Evolutionary conservation across 1,140 invertebrate species (phyloP), one percentile per base, ranked within the genome.

Genomic region (Pomacea maculata): DNA sequence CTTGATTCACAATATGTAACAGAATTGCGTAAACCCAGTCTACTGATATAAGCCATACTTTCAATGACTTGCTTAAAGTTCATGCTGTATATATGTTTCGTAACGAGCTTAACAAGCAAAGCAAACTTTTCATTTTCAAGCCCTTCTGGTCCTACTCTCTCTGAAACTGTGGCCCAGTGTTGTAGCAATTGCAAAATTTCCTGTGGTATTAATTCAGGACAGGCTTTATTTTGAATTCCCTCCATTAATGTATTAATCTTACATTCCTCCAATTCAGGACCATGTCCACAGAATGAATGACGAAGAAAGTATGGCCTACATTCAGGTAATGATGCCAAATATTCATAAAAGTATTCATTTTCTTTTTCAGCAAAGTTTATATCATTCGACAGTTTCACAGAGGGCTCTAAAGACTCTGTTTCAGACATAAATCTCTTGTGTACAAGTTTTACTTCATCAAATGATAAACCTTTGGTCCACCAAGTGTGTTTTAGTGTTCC

Each of bases 321-420:
- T 15, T 57, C 77, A 55, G 17, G 17, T 25, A 25, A 29, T 7
- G 65, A 70, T 78, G 67, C n/a, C 67, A 78, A 57, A 64, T 70
- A 78, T 14, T 65, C 29, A 57, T 78, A 65, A n/a, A 78, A 78
- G 57, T 70, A 78, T 11, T 78, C 65, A 25, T 78, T 78, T 70
- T 78, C 77, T 17, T 17, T 65, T 71, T 78, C 77, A 64, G 67
- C 65, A 78, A 78, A 78, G 45, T 70, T 55, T 45, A 45, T 45
- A 45, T 45, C 34, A 61, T 8, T 61, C 4, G 4, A 11, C 8
- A 61, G 15, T 11, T 11, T 2, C 0, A 0, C 11, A 61, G 57
- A 14, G 57, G 11, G 11, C 57, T 11, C 15, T 11, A 11, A 14
- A 8, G 15, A 11, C 57, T 61, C 57, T 61, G 57, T 61, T 61